phyloP scores from a whole-genome alignment of 2,888 invertebrate genomes.

The Sipha maydis region DNA sequence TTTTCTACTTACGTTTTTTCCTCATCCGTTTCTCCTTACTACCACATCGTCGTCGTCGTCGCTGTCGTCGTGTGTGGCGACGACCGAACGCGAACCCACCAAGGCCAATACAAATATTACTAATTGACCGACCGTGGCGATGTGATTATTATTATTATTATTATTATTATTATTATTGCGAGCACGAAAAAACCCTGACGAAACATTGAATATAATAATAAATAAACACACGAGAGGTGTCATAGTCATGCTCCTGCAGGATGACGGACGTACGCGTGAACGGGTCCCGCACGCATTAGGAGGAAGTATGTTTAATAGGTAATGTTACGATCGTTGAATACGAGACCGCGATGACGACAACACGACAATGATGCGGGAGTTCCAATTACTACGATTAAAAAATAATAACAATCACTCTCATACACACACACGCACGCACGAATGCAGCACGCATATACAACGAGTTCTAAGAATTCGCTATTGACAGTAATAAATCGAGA shows the following conservation, averaged over 20 bases:
- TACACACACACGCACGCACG: not conserved
- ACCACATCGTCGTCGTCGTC: not conserved
- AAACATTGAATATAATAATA: slow-evolving; percentile 6
- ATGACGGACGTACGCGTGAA: not conserved
- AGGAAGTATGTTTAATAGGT: not conserved
- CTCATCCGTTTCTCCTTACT: not conserved
- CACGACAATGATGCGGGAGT: slow-evolving; percentile 45
- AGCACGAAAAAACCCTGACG: not conserved
- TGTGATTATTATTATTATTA: slow-evolving; percentile 16
- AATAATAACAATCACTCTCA: not conserved
- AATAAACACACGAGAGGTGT: not conserved
- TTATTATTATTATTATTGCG: not conserved
- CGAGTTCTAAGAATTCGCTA: slow-evolving; percentile 21
- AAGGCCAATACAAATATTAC: slow-evolving; percentile 60
- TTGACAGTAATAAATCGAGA: slow-evolving; percentile 26
- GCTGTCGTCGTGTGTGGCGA: slow-evolving; percentile 53
- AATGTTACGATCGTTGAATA: not conserved
- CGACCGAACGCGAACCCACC: slow-evolving; percentile 45
- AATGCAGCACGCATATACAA: too few relatives aligned
- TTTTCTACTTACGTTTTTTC: not conserved
- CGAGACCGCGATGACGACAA: not conserved
- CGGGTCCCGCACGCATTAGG: not conserved
- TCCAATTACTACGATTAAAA: slow-evolving; percentile 51
- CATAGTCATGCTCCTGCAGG: not conserved
- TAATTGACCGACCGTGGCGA: slow-evolving; percentile 55